Evolutionary conservation across 2,113 vertebrate genomes (phyloP).

Genomic region (Galeopterus variegatus): DNA sequence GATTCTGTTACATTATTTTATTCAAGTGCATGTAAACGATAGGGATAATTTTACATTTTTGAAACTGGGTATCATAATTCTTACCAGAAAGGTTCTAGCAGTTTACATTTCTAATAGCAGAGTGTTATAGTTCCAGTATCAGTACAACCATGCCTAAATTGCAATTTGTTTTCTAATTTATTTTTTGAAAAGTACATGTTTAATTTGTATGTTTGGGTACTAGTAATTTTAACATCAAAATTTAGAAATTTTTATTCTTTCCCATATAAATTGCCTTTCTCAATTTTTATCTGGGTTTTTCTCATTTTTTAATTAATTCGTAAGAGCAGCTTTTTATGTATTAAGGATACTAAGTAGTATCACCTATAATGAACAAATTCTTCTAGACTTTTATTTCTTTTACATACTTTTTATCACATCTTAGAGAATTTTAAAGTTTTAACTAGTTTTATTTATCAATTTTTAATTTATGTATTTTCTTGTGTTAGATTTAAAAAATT

Average conservation of each 20-base stretch:
- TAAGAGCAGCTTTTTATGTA: not conserved
- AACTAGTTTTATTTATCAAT: not conserved
- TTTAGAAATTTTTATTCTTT: not conserved
- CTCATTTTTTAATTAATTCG: not conserved
- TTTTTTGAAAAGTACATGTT: not conserved
- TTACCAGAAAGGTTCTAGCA: not conserved
- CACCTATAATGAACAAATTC: not conserved
- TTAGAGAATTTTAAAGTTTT: not conserved
- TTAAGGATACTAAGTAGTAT: not conserved
- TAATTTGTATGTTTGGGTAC: not conserved
- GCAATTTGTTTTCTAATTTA: constrained; percentile 10
- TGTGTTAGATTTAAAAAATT: not conserved
- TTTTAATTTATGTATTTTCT: not conserved
- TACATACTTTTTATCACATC: not conserved
- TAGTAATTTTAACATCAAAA: not conserved
- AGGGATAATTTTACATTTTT: not conserved
- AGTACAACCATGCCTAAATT: not conserved
- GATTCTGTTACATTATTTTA: not conserved
- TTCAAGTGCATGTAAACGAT: not conserved
- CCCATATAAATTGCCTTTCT: not conserved
- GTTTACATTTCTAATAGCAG: not conserved
- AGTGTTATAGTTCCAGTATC: not conserved
- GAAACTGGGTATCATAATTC: not conserved
- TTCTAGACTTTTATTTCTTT: not conserved
- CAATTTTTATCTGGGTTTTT: not conserved